Evolutionary conservation across 1,140 invertebrate genomes (phyloP).

Genomic region (Dryas iulia): DNA sequence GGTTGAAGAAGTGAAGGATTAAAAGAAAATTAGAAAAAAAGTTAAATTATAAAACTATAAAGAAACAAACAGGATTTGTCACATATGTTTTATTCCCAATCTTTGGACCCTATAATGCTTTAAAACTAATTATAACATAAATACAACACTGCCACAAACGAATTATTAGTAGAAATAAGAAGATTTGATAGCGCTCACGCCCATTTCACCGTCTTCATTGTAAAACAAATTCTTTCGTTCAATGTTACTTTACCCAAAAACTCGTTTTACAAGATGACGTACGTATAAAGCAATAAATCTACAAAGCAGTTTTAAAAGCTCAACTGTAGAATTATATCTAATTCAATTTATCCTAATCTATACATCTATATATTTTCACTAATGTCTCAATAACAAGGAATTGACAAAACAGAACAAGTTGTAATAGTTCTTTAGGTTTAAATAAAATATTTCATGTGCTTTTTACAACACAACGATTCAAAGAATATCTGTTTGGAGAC

Average conservation of each 20-base stretch:
- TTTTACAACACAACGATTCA: neutral
- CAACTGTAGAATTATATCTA: constrained; percentile 67
- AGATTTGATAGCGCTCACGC: constrained; percentile 46
- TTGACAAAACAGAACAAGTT: constrained; percentile 31
- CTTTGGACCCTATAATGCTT: constrained; percentile 82
- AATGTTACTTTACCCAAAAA: constrained; percentile 37
- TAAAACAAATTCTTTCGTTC: constrained; percentile 49
- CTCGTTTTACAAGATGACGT: constrained; percentile 62
- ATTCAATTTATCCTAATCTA: constrained; percentile 67
- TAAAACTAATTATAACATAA: constrained; percentile 81
- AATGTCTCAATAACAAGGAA: constrained; percentile 52
- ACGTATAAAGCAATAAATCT: constrained; percentile 57
- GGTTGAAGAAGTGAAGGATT: neutral
- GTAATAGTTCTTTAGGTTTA: constrained; percentile 5
- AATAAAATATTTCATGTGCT: neutral
- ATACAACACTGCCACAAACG: constrained; percentile 73
- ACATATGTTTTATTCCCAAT: constrained; percentile 81
- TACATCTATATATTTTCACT: constrained; percentile 57
- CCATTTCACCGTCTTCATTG: constrained; percentile 42
- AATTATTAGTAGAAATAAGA: constrained; percentile 60
- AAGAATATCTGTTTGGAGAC: constrained; percentile 48
- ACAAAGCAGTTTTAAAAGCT: constrained; percentile 72
- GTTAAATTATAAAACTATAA: constrained; percentile 35
- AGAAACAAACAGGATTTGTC: constrained; percentile 73
- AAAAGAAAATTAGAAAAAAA: neutral